A percentile compares a stretch with the other conserved stretches of the same genome.
Evolutionary conservation across 2,888 invertebrate species (phyloP).

Genomic region (Ormyrus labotus): DNA sequence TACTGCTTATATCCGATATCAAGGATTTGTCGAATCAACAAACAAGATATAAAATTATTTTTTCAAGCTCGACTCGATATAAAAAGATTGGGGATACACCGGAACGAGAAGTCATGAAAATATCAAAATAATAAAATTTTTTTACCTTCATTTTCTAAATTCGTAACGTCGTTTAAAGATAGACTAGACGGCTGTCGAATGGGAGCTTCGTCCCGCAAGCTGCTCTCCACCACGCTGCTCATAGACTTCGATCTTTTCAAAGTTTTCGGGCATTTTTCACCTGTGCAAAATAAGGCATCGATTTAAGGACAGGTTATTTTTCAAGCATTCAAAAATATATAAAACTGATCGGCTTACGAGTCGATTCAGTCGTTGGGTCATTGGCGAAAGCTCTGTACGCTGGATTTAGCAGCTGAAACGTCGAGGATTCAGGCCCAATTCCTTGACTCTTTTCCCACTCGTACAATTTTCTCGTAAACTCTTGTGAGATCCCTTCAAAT

Average conservation of each 20-base stretch:
- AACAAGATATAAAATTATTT: too few relatives aligned
- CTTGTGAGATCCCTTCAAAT: conserved; percentile 91
- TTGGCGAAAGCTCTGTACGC: conserved; percentile 12
- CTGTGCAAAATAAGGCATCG: background rate
- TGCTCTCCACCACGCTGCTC: conserved; percentile 82
- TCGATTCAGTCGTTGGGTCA: conserved; percentile 9
- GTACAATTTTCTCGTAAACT: conserved; percentile 92
- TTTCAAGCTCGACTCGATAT: too few relatives aligned
- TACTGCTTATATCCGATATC: too few relatives aligned
- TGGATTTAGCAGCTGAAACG: conserved; percentile 86
- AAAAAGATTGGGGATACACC: too few relatives aligned
- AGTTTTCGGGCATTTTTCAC: conserved; percentile 48
- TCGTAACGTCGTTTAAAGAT: conserved; percentile 85
- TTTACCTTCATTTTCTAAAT: conserved; percentile 78
- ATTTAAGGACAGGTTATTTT: too few relatives aligned
- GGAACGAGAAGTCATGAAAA: too few relatives aligned
- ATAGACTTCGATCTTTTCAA: conserved; percentile 87
- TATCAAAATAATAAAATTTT: background rate
- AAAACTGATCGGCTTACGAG: conserved; percentile 26
- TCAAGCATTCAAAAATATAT: too few relatives aligned
- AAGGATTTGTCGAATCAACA: too few relatives aligned
- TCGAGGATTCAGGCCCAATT: conserved; percentile 90
- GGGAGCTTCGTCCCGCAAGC: conserved; percentile 73
- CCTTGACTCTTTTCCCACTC: conserved; percentile 95
- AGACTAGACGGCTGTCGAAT: conserved; percentile 82